A percentile compares a stretch with the other conserved stretches of the same genome.
Evolutionary conservation across 2,888 invertebrate species (phyloP).

Genomic region (Eristalinus sepulchralis): DNA sequence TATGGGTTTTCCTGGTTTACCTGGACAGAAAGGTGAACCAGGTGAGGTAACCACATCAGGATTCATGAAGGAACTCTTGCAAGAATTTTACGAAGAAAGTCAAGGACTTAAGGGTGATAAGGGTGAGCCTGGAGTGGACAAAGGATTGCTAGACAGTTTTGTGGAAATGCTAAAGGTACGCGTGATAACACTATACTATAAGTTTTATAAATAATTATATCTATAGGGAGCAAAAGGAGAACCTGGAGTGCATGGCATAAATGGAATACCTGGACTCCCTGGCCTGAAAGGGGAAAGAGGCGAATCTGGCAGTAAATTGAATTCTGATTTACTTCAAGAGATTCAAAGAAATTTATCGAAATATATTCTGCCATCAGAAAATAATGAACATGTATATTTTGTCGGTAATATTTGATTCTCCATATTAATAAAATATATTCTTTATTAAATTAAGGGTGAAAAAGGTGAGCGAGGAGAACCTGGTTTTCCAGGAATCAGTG

Average conservation of each 20-base stretch:
- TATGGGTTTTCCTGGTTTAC: slow-evolving; percentile 77
- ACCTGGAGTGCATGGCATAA: neutral
- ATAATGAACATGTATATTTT: neutral
- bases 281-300: slow-evolving; percentile 81
- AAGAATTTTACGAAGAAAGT: slow-evolving; percentile 29
- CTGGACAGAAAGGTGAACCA: slow-evolving; percentile 57
- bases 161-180: neutral
- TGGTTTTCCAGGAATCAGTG: neutral
- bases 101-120: slow-evolving; percentile 71
- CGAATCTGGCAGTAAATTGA: slow-evolving; percentile 76
- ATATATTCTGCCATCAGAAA: neutral
- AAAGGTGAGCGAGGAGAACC: neutral
- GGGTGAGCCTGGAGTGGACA: slow-evolving; percentile 68
- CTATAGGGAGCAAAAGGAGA: neutral
- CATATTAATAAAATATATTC: neutral
- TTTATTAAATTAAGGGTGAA: neutral
- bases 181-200: neutral
- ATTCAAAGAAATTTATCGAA: neutral
- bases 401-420: neutral
- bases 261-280: neutral
- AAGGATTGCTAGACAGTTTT: neutral
- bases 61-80: slow-evolving; percentile 34
- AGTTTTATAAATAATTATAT: neutral
- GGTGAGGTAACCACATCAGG: slow-evolving; percentile 46
- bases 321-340: slow-evolving; percentile 77